Percentiles rank a stretch among this genome's conserved stretches.
Conservation (phyloP, 2,888 invertebrate species). For the Rhopalosiphum nymphaeae region DNA sequence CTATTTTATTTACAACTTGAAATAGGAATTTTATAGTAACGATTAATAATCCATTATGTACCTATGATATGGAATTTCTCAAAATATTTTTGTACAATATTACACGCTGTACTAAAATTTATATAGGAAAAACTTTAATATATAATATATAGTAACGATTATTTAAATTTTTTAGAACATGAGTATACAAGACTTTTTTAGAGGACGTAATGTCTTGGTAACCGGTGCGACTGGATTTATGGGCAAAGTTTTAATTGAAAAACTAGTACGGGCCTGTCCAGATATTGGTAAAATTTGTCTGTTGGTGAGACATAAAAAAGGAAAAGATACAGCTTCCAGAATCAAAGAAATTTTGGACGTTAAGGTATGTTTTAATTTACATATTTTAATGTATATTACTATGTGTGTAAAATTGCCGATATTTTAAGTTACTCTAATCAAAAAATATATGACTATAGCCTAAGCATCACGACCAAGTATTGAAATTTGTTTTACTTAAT, state of each 20-base stretch:
- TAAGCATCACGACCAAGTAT: background rate
- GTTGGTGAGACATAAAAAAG: conserved; percentile 81
- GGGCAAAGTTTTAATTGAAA: conserved; percentile 91
- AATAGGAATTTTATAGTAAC: background rate
- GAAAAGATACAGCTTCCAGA: conserved; percentile 77
- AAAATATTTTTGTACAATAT: background rate
- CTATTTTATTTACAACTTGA: background rate
- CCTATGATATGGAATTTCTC: background rate
- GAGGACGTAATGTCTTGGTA: conserved; percentile 63
- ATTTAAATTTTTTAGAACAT: conserved; percentile 23
- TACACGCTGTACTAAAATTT: background rate
- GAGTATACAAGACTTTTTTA: conserved; percentile 64
- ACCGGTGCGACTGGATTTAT: conserved; percentile 77
- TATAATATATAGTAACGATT: background rate
- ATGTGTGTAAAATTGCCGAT: too few species aligned
- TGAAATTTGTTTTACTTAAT: background rate
- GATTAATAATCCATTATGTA: background rate
- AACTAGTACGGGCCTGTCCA: conserved; percentile 85
- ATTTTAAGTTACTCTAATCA: background rate
- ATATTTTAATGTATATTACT: too few species aligned
- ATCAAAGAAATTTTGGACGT: conserved; percentile 74
- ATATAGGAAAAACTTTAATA: background rate
- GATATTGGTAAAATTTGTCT: conserved; percentile 82
- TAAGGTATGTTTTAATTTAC: conserved; percentile 70
- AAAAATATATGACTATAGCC: background rate